phyloP scores from a whole-genome alignment of 2,888 invertebrate genomes.

The Yponomeuta plumbellus region DNA sequence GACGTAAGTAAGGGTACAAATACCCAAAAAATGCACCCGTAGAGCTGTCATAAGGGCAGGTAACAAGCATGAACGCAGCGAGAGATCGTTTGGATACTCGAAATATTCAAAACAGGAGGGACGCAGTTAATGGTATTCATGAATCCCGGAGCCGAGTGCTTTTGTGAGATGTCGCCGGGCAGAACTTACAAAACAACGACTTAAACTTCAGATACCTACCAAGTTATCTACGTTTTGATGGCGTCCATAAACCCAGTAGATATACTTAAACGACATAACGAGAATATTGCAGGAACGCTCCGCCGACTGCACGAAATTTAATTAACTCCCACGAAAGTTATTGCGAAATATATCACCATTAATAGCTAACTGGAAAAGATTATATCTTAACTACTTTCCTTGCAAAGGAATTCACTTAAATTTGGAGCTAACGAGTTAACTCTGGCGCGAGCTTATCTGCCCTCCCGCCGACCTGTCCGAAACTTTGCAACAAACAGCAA shows the following conservation, averaged over 20 bases:
- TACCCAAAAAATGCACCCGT: conserved; percentile 28
- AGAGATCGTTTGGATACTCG: conserved; percentile 47
- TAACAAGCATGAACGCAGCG: conserved; percentile 58
- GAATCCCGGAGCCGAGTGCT: conserved; percentile 63
- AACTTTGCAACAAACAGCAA: conserved; percentile 54
- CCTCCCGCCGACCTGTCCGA: conserved; percentile 41
- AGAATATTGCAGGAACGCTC: conserved; percentile 11
- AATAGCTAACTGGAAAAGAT: conserved; percentile 28
- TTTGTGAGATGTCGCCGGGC: conserved; percentile 68
- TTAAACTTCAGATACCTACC: conserved; percentile 69
- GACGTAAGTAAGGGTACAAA: too few species aligned
- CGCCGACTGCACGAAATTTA: conserved; percentile 25
- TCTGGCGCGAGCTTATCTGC: conserved; percentile 39
- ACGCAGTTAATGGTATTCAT: conserved; percentile 67
- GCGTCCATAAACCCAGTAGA: conserved; percentile 25
- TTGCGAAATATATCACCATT: conserved; percentile 41
- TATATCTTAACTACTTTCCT: conserved; percentile 37
- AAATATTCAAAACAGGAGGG: conserved; percentile 63
- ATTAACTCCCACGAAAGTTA: conserved; percentile 42
- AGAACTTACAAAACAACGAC: conserved; percentile 72
- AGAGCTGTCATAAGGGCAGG: conserved; percentile 45
- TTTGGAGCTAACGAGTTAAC: conserved; percentile 47
- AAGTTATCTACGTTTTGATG: conserved; percentile 66
- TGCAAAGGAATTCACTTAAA: conserved; percentile 48
- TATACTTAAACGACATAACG: conserved; percentile 2